A percentile compares a stretch with the other conserved stretches of the same genome.
phyloP scores from a whole-genome alignment of 2,888 invertebrate species.

The Xestia c-nigrum region DNA sequence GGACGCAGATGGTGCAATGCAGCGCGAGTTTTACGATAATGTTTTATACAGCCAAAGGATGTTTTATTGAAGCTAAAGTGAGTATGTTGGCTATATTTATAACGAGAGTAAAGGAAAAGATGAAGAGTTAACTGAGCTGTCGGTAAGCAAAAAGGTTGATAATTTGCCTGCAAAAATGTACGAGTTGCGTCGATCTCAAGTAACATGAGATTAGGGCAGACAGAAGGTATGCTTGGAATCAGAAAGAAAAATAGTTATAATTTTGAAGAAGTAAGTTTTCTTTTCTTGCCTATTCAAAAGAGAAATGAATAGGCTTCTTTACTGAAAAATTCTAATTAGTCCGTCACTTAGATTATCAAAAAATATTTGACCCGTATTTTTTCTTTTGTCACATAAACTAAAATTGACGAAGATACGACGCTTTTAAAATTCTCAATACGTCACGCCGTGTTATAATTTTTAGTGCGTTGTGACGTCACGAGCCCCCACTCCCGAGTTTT shows the following conservation, averaged over 20 bases:
- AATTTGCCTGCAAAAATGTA: background rate
- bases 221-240: background rate
- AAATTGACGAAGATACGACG: no score
- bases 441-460: no score
- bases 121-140: background rate
- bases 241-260: background rate
- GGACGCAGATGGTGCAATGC: constrained; percentile 47
- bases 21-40: constrained; percentile 27
- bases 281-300: background rate
- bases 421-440: no score
- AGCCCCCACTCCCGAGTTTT: no score
- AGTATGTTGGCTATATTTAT: background rate
- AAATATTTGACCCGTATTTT: no score
- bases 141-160: background rate
- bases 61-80: background rate
- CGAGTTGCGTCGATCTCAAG: background rate
- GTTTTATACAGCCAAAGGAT: background rate
- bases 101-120: background rate
- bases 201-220: background rate
- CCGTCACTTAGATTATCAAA: no score
- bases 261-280: background rate
- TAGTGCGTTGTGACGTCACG: no score
- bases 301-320: background rate
- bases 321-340: no score
- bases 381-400: no score